phyloP scores from a whole-genome alignment of 2,797 vertebrate genomes.

The Helicolenus hilgendorfi region DNA sequence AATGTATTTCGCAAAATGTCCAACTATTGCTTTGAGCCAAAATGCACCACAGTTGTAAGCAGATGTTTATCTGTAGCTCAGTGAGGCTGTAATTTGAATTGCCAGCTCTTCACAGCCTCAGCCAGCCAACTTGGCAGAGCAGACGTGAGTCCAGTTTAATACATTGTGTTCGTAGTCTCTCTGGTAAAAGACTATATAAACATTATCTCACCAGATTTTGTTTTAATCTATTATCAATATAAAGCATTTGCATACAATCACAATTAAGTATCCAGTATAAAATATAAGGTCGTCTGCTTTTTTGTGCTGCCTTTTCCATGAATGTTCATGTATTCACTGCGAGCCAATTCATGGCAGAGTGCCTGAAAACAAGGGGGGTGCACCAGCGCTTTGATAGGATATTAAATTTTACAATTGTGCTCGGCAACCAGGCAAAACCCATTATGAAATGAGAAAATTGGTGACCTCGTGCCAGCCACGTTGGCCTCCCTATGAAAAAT shows the following conservation, averaged over 20 bases:
- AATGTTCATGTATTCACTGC: not conserved
- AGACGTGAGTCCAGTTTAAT: not conserved
- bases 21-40: not conserved
- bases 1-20: not conserved
- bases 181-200: not conserved
- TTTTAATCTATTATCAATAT: not conserved
- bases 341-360: constrained; percentile 22
- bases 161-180: not conserved
- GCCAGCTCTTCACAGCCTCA: constrained; percentile 1
- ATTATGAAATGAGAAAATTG: constrained; percentile 53
- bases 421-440: constrained; percentile 33
- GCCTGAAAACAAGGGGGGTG: constrained; percentile 8
- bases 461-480: constrained; percentile 22
- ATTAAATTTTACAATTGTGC: constrained; percentile 50
- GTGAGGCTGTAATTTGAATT: constrained; percentile 15
- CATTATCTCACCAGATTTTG: not conserved
- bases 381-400: constrained; percentile 37
- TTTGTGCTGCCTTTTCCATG: not conserved
- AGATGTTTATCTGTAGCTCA: constrained; percentile 36
- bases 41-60: not conserved
- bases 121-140: constrained; percentile 11
- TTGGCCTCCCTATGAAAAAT: constrained; percentile 26
- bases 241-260: not conserved
- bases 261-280: not conserved
- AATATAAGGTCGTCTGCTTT: not conserved